Evolutionary conservation across 1,140 invertebrate genomes (phyloP).

Genomic region (Bombus affinis): DNA sequence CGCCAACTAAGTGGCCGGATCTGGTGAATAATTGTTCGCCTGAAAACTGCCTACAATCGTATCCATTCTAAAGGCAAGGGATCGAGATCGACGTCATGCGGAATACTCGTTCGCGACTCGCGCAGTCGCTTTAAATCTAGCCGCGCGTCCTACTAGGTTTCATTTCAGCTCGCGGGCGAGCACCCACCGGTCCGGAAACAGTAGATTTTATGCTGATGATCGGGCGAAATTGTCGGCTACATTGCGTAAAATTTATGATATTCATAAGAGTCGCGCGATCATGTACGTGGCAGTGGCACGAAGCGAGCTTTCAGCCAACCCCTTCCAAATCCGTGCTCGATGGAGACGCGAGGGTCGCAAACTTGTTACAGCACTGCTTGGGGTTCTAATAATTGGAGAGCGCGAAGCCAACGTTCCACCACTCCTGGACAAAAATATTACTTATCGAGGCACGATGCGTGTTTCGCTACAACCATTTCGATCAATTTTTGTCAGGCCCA

Average conservation of each 20-base stretch:
- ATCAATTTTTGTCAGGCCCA: not conserved
- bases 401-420: slow-evolving; percentile 26
- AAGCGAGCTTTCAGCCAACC: slow-evolving; percentile 30
- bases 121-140: not conserved
- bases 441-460: slow-evolving; percentile 11
- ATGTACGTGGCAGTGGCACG: not conserved
- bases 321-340: slow-evolving; percentile 52
- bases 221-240: slow-evolving; percentile 31
- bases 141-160: not conserved
- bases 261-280: slow-evolving; percentile 54
- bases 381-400: slow-evolving; percentile 60
- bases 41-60: not conserved
- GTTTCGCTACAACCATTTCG: not conserved
- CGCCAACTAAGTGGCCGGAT: slow-evolving; percentile 14
- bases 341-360: slow-evolving; percentile 57
- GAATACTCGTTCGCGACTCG: not conserved
- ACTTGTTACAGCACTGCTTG: slow-evolving; percentile 51
- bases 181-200: not conserved
- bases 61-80: not conserved
- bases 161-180: not conserved
- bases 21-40: slow-evolving; percentile 29
- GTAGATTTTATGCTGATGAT: slow-evolving; percentile 47
- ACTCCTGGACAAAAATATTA: slow-evolving; percentile 37
- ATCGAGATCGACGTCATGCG: slow-evolving; percentile 14
- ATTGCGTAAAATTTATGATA: slow-evolving; percentile 54